Conservation (phyloP, 2,113 vertebrate genomes). For the Oncorhynchus nerka region DNA sequence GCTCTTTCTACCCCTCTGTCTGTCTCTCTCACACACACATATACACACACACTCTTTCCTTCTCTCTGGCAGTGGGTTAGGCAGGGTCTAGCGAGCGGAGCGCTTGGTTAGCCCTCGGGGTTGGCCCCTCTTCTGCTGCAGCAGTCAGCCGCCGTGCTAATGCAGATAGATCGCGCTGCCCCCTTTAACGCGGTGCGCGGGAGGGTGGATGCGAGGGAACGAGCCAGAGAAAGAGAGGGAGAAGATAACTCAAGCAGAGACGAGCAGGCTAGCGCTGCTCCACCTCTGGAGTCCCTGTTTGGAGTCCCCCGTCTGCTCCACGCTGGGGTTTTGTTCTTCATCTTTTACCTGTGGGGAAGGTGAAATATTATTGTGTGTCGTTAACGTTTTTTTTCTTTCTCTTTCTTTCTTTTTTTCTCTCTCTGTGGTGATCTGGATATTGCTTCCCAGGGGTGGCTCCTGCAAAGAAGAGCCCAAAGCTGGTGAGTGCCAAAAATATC, state of each 20-base stretch:
- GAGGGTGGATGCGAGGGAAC: constrained; percentile 41
- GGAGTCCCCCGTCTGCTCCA: constrained; percentile 49
- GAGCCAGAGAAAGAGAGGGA: constrained; percentile 55
- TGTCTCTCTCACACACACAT: background rate
- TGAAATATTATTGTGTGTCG: constrained; percentile 36
- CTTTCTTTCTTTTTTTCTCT: constrained; percentile 55
- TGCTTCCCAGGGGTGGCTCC: constrained; percentile 89
- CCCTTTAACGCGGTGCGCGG: constrained; percentile 64
- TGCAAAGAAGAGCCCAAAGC: constrained; percentile 98
- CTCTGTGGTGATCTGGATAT: constrained; percentile 58
- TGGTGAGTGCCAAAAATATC: constrained; percentile 80
- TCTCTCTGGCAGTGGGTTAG: constrained; percentile 18
- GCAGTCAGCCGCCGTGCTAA: constrained; percentile 79
- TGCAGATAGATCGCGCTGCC: constrained; percentile 81
- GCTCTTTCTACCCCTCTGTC: constrained; percentile 13
- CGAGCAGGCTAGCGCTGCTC: constrained; percentile 78
- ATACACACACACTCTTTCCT: constrained; percentile 8
- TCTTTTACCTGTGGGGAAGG: constrained; percentile 35
- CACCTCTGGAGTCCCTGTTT: constrained; percentile 73
- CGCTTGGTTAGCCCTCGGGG: constrained; percentile 56
- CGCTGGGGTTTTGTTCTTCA: background rate
- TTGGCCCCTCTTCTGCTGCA: constrained; percentile 81
- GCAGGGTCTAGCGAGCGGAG: constrained; percentile 35
- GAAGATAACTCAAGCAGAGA: constrained; percentile 64
- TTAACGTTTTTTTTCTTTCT: constrained; percentile 30